Evolutionary conservation across 2,113 vertebrate genomes (phyloP), one percentile per base, ranked within the genome.

Genomic region (Ornithorhynchus anatinus): DNA sequence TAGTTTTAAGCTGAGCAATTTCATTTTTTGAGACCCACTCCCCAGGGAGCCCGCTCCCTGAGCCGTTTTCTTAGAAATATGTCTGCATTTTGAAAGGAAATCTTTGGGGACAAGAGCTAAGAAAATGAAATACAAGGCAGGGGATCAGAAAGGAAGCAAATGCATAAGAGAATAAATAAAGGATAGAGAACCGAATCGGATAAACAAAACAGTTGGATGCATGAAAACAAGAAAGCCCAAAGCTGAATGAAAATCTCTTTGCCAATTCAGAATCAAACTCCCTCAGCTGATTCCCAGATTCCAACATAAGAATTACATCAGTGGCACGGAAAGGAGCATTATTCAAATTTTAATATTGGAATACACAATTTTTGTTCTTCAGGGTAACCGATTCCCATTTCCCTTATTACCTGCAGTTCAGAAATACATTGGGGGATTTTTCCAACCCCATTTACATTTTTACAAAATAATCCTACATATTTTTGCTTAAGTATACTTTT

Each of bases 81-180:
- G 81, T 52, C 62, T 63, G 17, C 64, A 64, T 82, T 87, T 80
- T 86, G 61, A 74, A 86, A 89, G 69, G 36, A 86, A 88, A 83
- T 84, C 79, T 85, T 61, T 61, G 74, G 65, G 81, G 82, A 88
- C 75, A 65, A 89, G 59, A 85, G 62, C 47, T 84, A 80, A 86
- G 78, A 88, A 92, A 89, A 87, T 84, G 59, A 88, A 90, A 88
- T 71, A 83, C 62, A 84, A 91, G 75, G 20, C 45, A 80, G 56
- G 50, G 22, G 75, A 85, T 72, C 76, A 82, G 48, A 86, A 89
- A 74, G 20, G 48, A 78, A 75, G 58, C 79, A 71, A 74, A 77
- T 78, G 39, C 17, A 75, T 77, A 81, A 75, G 15, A 86, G 71
- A 89, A 89, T 84, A 69, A 89, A 89, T 84, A 79, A 89, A 87